Evolutionary conservation across 2,113 vertebrate genomes (phyloP), one percentile per base, ranked within the genome.

Genomic region (Callospermophilus lateralis): DNA sequence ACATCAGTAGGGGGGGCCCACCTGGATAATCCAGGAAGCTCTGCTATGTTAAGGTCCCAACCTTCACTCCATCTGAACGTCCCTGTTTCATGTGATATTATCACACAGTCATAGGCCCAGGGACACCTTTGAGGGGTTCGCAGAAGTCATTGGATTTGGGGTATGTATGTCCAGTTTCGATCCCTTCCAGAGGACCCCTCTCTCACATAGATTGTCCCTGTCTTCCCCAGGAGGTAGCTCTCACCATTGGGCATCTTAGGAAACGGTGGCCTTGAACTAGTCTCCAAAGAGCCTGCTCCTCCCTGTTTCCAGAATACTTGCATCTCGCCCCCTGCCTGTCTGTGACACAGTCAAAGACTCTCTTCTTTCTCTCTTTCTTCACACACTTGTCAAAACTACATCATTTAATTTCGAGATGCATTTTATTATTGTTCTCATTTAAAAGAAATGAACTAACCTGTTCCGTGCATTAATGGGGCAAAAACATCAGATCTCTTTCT

Each of bases 201-300:
- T 76, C 4, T 32, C 1, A 26, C 2, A 1, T 2, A 9, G 12
- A 74, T 5, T 15, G 19, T 17, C 19, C 30, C 63, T 15, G 15
- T 34, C 73, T 8, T 86, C 20, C 61, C 34, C 22, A 4, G n/a
- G 17, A 19, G n/a, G 55, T 11, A 45, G 39, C 51, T 61, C 26
- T 65, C 84, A 16, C 13, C n/a, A 32, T 81, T 24, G 37, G 2
- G 13, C 26, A 8, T 61, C 55, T 63, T 19, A 19, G 42, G 55
- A 72, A 74, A 28, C 20, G 3, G 53, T 65, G 77, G 22, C 34
- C 42, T 89, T 58, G 42, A 32, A 34, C 30, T 39, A 11, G 53
- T 65, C 48, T 67, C 39, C 13, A 13, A 13, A 67, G 39, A 58
- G 9, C 24, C 28, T 61, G 48, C 34, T 58, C 58, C 7, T 89